phyloP scores from a whole-genome alignment of 2,888 invertebrate species.

The Crioceris asparagi region DNA sequence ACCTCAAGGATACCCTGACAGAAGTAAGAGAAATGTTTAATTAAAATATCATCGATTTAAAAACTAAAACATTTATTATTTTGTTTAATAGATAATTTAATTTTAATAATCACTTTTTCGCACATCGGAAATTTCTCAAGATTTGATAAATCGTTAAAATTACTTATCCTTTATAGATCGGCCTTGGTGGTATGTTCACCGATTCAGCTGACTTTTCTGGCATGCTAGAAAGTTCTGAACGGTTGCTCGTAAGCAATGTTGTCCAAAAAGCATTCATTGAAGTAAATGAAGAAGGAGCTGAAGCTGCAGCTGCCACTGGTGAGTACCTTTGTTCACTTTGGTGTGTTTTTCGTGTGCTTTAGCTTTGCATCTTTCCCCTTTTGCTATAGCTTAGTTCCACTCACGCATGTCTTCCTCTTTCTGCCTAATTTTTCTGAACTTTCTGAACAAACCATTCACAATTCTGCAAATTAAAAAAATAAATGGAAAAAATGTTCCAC shows the following conservation, averaged over 20 bases:
- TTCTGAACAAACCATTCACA: too few species aligned
- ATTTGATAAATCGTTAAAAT: too few species aligned
- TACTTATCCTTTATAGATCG: slow-evolving; percentile 63
- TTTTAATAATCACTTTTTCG: too few species aligned
- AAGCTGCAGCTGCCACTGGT: slow-evolving; percentile 79
- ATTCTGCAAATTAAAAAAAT: too few species aligned
- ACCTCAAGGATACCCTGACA: slow-evolving; percentile 50
- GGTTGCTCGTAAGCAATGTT: slow-evolving; percentile 55
- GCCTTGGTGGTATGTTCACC: slow-evolving; percentile 55
- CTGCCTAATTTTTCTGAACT: slow-evolving; percentile 4
- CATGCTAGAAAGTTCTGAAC: slow-evolving; percentile 41
- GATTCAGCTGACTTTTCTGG: slow-evolving; percentile 52
- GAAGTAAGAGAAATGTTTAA: too few species aligned
- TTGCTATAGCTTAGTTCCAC: slow-evolving; percentile 7
- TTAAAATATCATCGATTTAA: too few species aligned
- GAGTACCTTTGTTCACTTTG: slow-evolving; percentile 29
- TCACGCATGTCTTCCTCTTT: too few species aligned
- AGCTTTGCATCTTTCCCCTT: neutral
- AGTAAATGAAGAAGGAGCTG: slow-evolving; percentile 80
- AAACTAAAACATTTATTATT: too few species aligned
- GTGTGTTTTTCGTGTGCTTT: slow-evolving; percentile 2
- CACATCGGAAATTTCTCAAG: too few species aligned
- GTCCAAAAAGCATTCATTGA: slow-evolving; percentile 79
- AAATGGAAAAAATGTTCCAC: neutral
- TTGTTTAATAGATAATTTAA: too few species aligned